A percentile compares a stretch with the other conserved stretches of the same genome.
These are phyloP conservation scores for Galerucella calmariensis DNA, from an alignment of 2,888 invertebrate species.

Conservation along the genomic window DNA sequence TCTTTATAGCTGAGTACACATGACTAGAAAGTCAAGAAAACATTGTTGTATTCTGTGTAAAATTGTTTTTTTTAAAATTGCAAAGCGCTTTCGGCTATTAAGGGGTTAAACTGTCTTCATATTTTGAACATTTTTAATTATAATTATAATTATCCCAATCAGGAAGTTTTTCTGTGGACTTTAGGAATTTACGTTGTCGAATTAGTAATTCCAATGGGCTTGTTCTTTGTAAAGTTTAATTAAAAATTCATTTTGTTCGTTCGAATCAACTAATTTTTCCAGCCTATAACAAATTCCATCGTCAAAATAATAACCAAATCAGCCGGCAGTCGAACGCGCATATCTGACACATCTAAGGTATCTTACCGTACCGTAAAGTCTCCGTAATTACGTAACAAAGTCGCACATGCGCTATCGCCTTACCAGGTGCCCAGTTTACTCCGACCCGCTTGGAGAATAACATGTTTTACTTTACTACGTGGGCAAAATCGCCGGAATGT, in stretches of 20 bases:
- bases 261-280: not conserved
- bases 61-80: no score
- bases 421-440: slow-evolving; percentile 55
- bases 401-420: slow-evolving; percentile 41
- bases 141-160: no score
- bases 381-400: slow-evolving; percentile 39
- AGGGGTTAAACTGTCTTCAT: no score
- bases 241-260: not conserved
- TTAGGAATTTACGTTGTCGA: no score
- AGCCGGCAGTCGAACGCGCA: not conserved
- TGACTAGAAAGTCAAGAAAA: no score
- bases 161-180: no score
- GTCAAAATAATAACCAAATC: slow-evolving; percentile 8
- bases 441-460: slow-evolving; percentile 47
- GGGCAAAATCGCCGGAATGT: slow-evolving; percentile 45
- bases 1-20: no score
- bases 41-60: no score
- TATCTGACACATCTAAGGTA: slow-evolving; percentile 31
- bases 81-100: no score
- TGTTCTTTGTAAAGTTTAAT: no score
- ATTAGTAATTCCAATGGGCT: no score
- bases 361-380: slow-evolving; percentile 27
- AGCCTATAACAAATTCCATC: not conserved
- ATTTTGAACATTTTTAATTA: no score
- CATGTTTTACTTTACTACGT: slow-evolving; percentile 48